Evolutionary conservation across 1,140 invertebrate species (phyloP).

Genomic region (Olivierus martensii): DNA sequence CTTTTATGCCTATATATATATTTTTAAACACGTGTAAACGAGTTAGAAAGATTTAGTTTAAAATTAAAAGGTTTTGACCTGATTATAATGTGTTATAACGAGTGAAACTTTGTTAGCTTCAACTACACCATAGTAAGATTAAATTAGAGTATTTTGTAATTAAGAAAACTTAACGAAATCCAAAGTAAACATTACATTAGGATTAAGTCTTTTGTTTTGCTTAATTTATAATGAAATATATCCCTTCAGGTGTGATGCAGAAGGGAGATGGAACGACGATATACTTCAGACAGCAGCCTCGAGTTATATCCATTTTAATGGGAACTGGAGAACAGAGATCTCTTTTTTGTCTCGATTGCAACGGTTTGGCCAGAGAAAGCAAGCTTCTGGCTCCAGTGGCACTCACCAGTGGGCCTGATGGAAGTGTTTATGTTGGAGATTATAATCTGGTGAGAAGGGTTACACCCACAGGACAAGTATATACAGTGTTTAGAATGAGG

Average conservation of each 20-base stretch:
- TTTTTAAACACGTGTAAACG: too few species aligned
- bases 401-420: constrained; percentile 75
- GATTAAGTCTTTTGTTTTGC: too few species aligned
- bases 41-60: too few species aligned
- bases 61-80: too few species aligned
- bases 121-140: too few species aligned
- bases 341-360: constrained; percentile 59
- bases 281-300: constrained; percentile 83
- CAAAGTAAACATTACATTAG: too few species aligned
- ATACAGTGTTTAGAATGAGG: constrained; percentile 18
- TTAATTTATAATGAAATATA: too few species aligned
- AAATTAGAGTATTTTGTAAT: too few species aligned
- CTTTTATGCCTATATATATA: too few species aligned
- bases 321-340: constrained; percentile 81
- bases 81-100: too few species aligned
- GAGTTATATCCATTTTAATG: constrained; percentile 77
- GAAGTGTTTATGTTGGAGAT: constrained; percentile 86
- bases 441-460: constrained; percentile 90
- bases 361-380: constrained; percentile 63
- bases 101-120: too few species aligned
- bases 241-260: constrained; percentile 63
- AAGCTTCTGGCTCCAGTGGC: constrained; percentile 79
- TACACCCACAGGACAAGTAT: constrained; percentile 54
- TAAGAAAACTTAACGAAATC: too few species aligned
- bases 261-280: constrained; percentile 95